A percentile compares a stretch with the other conserved stretches of the same genome.
Evolutionary conservation across 2,888 invertebrate genomes (phyloP).

Genomic region (Sesamia inferens): DNA sequence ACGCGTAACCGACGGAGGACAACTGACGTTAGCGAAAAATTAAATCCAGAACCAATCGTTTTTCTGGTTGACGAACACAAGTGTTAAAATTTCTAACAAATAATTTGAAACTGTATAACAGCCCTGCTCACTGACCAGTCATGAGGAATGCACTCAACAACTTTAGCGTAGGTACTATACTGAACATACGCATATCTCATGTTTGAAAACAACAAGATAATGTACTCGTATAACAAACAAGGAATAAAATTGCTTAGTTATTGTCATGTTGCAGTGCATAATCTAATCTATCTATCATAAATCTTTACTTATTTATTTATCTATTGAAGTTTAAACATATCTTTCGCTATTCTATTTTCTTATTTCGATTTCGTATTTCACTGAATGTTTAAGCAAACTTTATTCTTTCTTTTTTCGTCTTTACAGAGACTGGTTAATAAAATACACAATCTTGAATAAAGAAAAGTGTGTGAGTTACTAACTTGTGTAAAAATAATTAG

Average conservation of each 20-base stretch:
- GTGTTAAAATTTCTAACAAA: background rate
- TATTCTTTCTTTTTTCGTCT: background rate
- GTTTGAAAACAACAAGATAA: background rate
- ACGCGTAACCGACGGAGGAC: background rate
- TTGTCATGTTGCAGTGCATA: background rate
- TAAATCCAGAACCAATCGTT: background rate
- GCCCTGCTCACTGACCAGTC: slow-evolving; percentile 20
- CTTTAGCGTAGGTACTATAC: slow-evolving; percentile 3
- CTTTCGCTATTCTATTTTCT: background rate
- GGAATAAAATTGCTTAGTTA: background rate
- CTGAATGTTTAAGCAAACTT: background rate
- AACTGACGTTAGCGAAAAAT: background rate
- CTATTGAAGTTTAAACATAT: background rate
- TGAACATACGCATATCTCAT: slow-evolving; percentile 5
- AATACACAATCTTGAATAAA: background rate
- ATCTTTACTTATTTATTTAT: background rate
- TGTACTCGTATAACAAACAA: background rate
- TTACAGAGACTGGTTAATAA: background rate
- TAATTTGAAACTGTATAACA: background rate
- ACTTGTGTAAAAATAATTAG: background rate
- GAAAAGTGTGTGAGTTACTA: background rate
- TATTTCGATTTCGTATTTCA: too few species aligned
- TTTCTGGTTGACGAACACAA: too few species aligned
- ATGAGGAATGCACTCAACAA: slow-evolving; percentile 39
- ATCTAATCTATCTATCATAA: too few species aligned